phyloP scores from a whole-genome alignment of 2,113 vertebrate genomes.

The Apteryx mantelli region DNA sequence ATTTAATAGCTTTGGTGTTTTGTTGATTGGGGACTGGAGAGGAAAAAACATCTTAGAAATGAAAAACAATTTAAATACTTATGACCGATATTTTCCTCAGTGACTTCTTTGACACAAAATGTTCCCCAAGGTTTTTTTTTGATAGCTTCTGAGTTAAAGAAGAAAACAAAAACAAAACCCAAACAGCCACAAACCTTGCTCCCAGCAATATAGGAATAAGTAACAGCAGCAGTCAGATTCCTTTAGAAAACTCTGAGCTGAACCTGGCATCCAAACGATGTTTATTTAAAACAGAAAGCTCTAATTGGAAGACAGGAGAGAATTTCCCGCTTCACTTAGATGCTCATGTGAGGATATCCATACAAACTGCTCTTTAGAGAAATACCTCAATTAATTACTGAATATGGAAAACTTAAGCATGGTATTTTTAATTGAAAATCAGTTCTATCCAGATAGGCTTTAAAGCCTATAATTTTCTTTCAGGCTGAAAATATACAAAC shows the following conservation, averaged over 20 bases:
- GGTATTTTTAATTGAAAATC: background rate
- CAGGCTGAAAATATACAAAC: background rate
- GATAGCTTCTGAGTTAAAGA: background rate
- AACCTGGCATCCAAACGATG: background rate
- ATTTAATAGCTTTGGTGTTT: slow-evolving; percentile 4
- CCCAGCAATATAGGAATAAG: background rate
- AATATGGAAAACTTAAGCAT: background rate
- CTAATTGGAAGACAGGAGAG: background rate
- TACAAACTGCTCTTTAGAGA: background rate
- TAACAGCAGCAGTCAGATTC: background rate
- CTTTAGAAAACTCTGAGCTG: background rate
- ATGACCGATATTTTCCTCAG: background rate
- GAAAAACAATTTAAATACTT: background rate
- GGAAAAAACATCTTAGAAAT: background rate
- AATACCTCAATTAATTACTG: background rate
- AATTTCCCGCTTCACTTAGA: background rate
- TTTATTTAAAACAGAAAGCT: background rate
- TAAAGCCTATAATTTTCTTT: background rate
- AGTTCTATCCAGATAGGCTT: background rate
- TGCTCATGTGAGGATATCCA: background rate
- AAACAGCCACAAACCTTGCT: background rate
- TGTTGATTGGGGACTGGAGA: background rate
- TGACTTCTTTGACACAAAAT: background rate
- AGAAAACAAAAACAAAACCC: background rate
- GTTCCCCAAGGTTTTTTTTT: background rate